phyloP scores from a whole-genome alignment of 2,888 invertebrate genomes.

The Leptopilina myrica region DNA sequence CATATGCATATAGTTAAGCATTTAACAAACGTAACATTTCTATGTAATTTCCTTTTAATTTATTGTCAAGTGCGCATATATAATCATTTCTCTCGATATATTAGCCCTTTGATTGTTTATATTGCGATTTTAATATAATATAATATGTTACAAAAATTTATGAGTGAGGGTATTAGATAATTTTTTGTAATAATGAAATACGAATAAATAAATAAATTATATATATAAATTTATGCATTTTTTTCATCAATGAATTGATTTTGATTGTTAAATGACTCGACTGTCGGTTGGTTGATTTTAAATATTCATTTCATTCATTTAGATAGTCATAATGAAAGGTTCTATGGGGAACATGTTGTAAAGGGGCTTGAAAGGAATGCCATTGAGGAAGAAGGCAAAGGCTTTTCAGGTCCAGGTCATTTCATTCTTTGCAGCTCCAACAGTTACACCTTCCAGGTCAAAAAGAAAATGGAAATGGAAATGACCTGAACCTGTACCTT shows the following conservation, averaged over 20 bases:
- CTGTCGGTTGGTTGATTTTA: not conserved
- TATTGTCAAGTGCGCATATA: slow-evolving; percentile 19
- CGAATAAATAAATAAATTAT: slow-evolving; percentile 8
- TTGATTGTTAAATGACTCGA: no score
- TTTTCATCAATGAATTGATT: no score
- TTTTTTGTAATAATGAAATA: slow-evolving; percentile 26
- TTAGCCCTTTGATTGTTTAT: slow-evolving; percentile 31
- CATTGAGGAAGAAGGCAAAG: no score
- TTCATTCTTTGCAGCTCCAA: slow-evolving; percentile 1
- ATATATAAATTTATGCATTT: slow-evolving; percentile 17
- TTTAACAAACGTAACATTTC: slow-evolving; percentile 9
- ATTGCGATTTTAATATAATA: slow-evolving; percentile 18
- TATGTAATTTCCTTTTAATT: slow-evolving; percentile 26
- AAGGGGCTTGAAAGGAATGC: no score
- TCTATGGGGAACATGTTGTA: no score
- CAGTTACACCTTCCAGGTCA: slow-evolving; percentile 3
- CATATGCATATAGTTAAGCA: slow-evolving; percentile 8
- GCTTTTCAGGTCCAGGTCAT: slow-evolving; percentile 24
- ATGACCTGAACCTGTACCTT: not conserved
- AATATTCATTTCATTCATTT: not conserved
- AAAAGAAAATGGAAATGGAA: slow-evolving; percentile 4
- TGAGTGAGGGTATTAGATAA: slow-evolving; percentile 21
- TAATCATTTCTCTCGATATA: slow-evolving; percentile 13
- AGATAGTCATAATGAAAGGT: not conserved
- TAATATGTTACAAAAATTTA: slow-evolving; percentile 19